Conservation (phyloP, 1,140 invertebrate species). For the Lepidostoma basale region DNA sequence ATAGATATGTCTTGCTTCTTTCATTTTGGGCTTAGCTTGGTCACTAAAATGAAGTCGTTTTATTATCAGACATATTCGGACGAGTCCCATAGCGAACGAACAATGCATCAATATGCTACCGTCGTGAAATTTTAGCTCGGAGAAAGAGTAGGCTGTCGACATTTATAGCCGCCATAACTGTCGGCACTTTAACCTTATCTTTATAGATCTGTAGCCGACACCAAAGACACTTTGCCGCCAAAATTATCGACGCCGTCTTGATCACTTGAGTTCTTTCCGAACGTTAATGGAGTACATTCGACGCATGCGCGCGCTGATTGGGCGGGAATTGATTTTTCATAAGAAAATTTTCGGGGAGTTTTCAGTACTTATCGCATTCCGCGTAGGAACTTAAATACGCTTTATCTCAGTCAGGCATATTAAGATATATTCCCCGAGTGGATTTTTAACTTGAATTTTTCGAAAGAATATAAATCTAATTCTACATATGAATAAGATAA, state of each 20-base stretch:
- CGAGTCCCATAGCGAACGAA: neutral
- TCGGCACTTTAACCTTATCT: slow-evolving; percentile 21
- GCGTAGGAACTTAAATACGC: neutral
- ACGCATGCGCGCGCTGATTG: neutral
- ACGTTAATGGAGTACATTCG: too few relatives aligned
- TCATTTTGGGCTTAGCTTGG: too few relatives aligned
- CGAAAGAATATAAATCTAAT: too few relatives aligned
- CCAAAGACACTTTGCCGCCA: slow-evolving; percentile 14
- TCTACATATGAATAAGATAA: too few relatives aligned
- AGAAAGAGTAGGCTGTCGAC: slow-evolving; percentile 1
- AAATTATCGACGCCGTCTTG: neutral
- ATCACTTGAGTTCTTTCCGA: neutral
- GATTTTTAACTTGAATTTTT: too few relatives aligned
- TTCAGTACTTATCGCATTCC: neutral
- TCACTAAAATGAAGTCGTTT: too few relatives aligned
- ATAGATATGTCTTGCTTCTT: too few relatives aligned
- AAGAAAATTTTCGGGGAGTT: neutral
- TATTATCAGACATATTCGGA: neutral
- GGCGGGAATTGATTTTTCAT: neutral
- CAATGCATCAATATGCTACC: slow-evolving; percentile 10
- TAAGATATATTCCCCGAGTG: too few relatives aligned
- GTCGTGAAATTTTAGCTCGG: slow-evolving; percentile 4
- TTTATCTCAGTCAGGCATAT: too few relatives aligned
- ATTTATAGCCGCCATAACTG: slow-evolving; percentile 20
- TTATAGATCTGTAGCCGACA: slow-evolving; percentile 22